Percentiles rank a stretch among this genome's conserved stretches.
Conservation (phyloP, 2,797 vertebrate species). For the Labeo calbasu region DNA sequence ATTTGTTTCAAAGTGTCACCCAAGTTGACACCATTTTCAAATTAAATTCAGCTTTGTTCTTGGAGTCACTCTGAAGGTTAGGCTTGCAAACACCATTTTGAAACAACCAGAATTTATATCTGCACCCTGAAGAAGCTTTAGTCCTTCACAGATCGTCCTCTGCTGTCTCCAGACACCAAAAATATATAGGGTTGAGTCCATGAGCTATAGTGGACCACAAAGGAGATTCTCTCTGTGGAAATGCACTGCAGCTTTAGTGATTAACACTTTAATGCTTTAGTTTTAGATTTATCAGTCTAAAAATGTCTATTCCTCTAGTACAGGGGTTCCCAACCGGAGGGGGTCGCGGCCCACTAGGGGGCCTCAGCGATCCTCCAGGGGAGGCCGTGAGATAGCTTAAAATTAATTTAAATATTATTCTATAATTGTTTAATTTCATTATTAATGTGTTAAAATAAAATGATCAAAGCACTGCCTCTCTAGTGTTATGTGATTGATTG, state of each 20-base stretch:
- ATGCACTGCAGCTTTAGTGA: neutral
- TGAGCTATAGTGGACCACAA: neutral
- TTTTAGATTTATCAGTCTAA: neutral
- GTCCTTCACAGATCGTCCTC: slow-evolving; percentile 18
- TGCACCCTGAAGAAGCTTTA: neutral
- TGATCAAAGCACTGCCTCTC: too few species aligned
- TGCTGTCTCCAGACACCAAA: slow-evolving; percentile 20
- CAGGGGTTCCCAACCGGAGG: too few species aligned
- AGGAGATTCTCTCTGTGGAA: neutral
- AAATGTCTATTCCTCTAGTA: neutral
- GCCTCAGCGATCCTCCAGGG: too few species aligned
- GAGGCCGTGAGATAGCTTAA: too few species aligned
- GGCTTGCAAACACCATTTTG: neutral
- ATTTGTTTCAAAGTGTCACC: neutral
- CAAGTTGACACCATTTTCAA: neutral
- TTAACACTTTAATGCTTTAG: slow-evolving; percentile 3
- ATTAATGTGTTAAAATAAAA: too few species aligned
- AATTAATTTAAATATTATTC: too few species aligned
- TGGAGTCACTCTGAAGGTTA: slow-evolving; percentile 5
- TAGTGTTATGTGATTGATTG: too few species aligned
- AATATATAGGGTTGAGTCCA: slow-evolving; percentile 1
- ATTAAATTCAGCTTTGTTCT: neutral
- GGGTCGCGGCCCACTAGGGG: too few species aligned
- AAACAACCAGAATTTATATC: slow-evolving; percentile 10
- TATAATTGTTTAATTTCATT: too few species aligned